Evolutionary conservation across 2,113 vertebrate genomes (phyloP), one percentile per base, ranked within the genome.

Genomic region (Ivindomyrus marchei): DNA sequence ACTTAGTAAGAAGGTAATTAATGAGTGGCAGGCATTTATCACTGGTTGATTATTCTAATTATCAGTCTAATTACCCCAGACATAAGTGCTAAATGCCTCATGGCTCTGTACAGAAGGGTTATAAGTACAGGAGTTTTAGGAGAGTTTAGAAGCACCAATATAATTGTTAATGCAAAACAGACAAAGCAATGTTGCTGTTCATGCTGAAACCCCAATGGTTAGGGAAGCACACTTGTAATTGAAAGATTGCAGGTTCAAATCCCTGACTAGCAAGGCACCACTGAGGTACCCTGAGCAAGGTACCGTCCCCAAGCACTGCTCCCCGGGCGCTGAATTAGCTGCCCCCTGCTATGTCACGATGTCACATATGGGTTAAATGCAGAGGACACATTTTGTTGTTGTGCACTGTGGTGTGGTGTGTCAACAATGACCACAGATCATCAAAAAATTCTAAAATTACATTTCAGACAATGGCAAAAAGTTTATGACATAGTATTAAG

Each of bases 41-140:
- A 87, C 85, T 21, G n/a, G 47, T 87, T 87, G 85, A 87, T 53
- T 50, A 36, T 27, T 36, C 49, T 87, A 50, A 87, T 87, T 87
- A 19, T 87, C 27, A 52, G 4, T 24, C 13, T 87, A 87, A 87
- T 87, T 87, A 53, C 85, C 85, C 85, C 27, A 85, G 49, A 87
- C 85, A 87, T 47, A 87, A 87, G 49, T 24, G 24, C 17, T 52
- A 27, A 85, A 21, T 87, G 49, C 47, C 46, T 85, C 13, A 19
- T 87, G 3, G 27, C 10, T 24, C 11, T 17, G 31, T 39, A 52
- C 4, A 52, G 85, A 53, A 36, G 27, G 49, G 3, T 31, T 50
- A 52, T 87, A 87, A 87, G 4, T 52, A 9, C 27, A 42, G 15
- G 74, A 39, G 11, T 31, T 74, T 36, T 70, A 31, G 66, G 9